A percentile compares a stretch with the other conserved stretches of the same genome.
phyloP scores from a whole-genome alignment of 1,140 invertebrate genomes.

The Bombyx mori region DNA sequence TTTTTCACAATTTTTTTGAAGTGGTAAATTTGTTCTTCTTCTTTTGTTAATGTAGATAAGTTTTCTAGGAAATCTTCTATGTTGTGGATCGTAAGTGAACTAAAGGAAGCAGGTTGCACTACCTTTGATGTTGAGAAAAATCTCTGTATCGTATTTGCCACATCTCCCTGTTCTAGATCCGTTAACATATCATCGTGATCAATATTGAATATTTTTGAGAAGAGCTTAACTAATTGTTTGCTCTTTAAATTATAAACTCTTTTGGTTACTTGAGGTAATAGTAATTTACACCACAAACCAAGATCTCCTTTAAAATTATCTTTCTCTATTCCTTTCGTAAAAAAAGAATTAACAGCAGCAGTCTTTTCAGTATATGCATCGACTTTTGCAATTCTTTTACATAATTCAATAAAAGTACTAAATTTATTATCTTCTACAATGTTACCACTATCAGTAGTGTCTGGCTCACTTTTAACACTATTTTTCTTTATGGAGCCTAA shows the following conservation, averaged over 20 bases:
- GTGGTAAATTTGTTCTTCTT: slow-evolving; percentile 87
- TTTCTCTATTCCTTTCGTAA: slow-evolving; percentile 77
- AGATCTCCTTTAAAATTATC: slow-evolving; percentile 84
- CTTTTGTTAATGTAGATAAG: slow-evolving; percentile 83
- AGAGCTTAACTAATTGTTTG: slow-evolving; percentile 92
- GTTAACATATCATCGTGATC: slow-evolving; percentile 87
- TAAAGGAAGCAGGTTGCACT: slow-evolving; percentile 76
- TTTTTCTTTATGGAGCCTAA: neutral
- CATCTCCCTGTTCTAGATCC: slow-evolving; percentile 90
- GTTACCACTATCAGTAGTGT: slow-evolving; percentile 11
- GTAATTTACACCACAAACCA: slow-evolving; percentile 85
- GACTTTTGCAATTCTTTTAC: slow-evolving; percentile 81
- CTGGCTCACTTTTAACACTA: neutral
- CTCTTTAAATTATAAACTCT: slow-evolving; percentile 93
- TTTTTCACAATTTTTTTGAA: slow-evolving; percentile 82
- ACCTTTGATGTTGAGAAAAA: slow-evolving; percentile 82
- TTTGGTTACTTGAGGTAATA: slow-evolving; percentile 88
- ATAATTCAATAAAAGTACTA: slow-evolving; percentile 83
- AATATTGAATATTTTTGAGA: slow-evolving; percentile 83
- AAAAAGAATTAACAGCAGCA: slow-evolving; percentile 77
- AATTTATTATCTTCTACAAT: slow-evolving; percentile 79
- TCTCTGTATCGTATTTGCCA: slow-evolving; percentile 87
- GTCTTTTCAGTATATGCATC: slow-evolving; percentile 89
- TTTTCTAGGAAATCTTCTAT: slow-evolving; percentile 83
- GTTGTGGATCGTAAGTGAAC: slow-evolving; percentile 82